Evolutionary conservation across 2,113 vertebrate species (phyloP).

Genomic region (Acinonyx jubatus): DNA sequence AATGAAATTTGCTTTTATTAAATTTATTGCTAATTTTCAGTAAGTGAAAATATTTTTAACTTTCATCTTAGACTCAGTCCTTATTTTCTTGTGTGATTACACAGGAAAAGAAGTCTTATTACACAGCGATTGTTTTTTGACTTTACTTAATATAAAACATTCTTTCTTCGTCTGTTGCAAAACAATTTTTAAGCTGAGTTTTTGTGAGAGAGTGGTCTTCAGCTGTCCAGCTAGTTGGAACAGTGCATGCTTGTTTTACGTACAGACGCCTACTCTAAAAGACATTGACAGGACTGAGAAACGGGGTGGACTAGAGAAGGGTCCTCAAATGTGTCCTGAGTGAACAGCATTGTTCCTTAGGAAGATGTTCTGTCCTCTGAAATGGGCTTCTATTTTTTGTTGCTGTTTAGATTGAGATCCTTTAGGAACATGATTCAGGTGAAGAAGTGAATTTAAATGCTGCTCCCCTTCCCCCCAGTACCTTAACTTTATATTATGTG

Average conservation of each 20-base stretch:
- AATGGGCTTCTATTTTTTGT: background rate
- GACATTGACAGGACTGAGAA: background rate
- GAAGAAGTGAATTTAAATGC: background rate
- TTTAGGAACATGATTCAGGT: background rate
- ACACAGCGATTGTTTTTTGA: background rate
- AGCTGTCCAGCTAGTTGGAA: background rate
- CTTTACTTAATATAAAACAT: background rate
- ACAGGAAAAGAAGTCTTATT: background rate
- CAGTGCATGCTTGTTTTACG: background rate
- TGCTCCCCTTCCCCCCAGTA: background rate
- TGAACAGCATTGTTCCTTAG: background rate
- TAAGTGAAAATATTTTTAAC: slow-evolving; percentile 22
- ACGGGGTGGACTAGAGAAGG: background rate
- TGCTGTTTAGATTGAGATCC: background rate
- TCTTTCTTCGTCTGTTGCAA: background rate
- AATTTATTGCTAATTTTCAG: slow-evolving; percentile 19
- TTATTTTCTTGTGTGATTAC: background rate
- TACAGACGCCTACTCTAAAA: background rate
- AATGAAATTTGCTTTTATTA: slow-evolving; percentile 2
- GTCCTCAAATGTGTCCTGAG: background rate
- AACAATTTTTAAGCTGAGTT: background rate
- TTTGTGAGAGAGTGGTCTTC: slow-evolving; percentile 13
- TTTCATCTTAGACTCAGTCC: slow-evolving; percentile 12
- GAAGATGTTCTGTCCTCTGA: background rate
- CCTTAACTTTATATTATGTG: background rate